Percentiles rank a stretch among this genome's conserved stretches.
phyloP scores from a whole-genome alignment of 2,113 vertebrate genomes.

The Cervus canadensis region DNA sequence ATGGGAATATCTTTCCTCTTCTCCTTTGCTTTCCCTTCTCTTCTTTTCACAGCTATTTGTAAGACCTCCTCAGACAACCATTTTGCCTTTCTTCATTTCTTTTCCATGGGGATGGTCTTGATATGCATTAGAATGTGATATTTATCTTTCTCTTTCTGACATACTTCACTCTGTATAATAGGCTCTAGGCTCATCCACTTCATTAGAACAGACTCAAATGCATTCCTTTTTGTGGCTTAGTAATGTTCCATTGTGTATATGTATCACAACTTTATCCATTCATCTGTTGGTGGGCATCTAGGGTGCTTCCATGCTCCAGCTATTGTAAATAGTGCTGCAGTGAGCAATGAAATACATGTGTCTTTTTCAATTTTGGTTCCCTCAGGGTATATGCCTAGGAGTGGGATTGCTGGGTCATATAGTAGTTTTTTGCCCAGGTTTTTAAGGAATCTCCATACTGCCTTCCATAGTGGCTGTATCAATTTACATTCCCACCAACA shows the following conservation, averaged over 20 bases:
- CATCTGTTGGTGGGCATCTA: not conserved
- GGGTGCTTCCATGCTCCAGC: not conserved
- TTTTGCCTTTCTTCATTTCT: no score
- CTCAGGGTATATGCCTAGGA: not conserved
- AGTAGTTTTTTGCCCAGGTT: not conserved
- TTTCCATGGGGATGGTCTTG: no score
- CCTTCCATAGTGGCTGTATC: not conserved
- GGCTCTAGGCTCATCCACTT: not conserved
- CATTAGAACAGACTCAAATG: not conserved
- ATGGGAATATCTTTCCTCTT: no score
- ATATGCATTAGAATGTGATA: not conserved
- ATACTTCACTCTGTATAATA: not conserved
- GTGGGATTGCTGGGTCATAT: not conserved
- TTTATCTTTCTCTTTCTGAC: not conserved
- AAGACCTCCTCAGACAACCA: no score
- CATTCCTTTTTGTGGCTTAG: not conserved
- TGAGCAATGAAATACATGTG: not conserved
- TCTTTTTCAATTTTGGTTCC: not conserved
- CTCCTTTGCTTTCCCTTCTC: no score
- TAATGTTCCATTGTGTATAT: not conserved
- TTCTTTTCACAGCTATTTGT: no score
- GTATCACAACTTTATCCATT: not conserved
- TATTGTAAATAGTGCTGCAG: not conserved
- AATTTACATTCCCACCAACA: not conserved
- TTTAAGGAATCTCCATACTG: not conserved